Evolutionary conservation across 2,797 vertebrate genomes (phyloP), one percentile per base, ranked within the genome.

Genomic region (Sebastes trivittatus): DNA sequence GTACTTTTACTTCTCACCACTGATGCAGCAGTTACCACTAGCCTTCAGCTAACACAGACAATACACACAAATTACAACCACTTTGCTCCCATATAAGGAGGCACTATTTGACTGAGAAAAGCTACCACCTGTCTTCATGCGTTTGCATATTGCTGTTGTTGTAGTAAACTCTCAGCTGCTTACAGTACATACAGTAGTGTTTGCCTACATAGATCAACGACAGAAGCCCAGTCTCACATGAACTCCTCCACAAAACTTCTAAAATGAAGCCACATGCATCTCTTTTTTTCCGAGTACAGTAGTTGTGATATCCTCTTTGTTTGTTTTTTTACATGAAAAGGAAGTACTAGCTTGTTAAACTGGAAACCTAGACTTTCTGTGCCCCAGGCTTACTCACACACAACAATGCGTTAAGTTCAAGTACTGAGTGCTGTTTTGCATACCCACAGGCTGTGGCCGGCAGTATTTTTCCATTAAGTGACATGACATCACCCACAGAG

Each of bases 391-490:
- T 38, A 0, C 52, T 62, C 29, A 6, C n/a, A 20, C 25, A 61
- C n/a, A 52, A 22, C 4, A 1, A 30, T 52, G 22, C 56, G 58
- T 27, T 25, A 59, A 25, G 25, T 32, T 38, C 32, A 54, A 30
- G n/a, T 68, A 32, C 83, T 59, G 87, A 86, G 6, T 23, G 68
- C 59, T 86, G 83, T 59, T 93, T 94, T 93, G 88, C 93, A 92
- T 92, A 79, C 3, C 63, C 66, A 55, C 81, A 82, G 61, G 14
- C 59, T 77, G 74, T 29, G 22, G 25, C 69, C 11, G 2, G 72
- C 82, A 62, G 91, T 92, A 84, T 2, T 85, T 90, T 93, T 93
- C 89, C 90, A 89, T 75, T 10, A 29, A 49, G 82, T 72, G 82
- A 72, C 68, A 49, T 87, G 85, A 91, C 64, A 36, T 89, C 88